phyloP scores from a whole-genome alignment of 2,888 invertebrate genomes.

The Platycheirus albimanus region DNA sequence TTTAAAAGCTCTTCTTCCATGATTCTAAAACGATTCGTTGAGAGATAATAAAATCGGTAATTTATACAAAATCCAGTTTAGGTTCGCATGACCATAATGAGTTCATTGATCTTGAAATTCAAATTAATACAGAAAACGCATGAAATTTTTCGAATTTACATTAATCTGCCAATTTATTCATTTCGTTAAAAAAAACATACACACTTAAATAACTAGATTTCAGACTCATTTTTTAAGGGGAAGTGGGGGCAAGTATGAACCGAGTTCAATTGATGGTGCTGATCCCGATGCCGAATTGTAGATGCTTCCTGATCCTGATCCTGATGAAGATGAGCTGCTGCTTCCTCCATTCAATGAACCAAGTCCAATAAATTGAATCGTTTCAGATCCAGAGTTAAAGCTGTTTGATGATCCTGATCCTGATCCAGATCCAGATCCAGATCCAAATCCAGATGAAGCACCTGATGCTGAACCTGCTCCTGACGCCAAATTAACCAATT shows the following conservation, averaged over 20 bases:
- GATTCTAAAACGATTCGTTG: too few relatives aligned
- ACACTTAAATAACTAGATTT: background rate
- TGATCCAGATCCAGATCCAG: background rate
- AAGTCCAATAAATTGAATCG: background rate
- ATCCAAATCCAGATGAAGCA: background rate
- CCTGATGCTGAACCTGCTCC: background rate
- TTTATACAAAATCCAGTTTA: too few relatives aligned
- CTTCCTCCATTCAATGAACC: background rate
- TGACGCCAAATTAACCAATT: background rate
- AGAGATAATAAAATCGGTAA: too few relatives aligned
- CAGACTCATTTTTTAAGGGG: background rate
- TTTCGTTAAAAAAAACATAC: background rate
- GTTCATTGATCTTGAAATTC: background rate
- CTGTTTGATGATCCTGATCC: background rate
- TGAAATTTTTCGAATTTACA: background rate
- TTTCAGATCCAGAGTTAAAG: background rate
- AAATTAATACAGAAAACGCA: background rate
- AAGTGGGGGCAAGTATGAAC: background rate
- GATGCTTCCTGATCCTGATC: too few relatives aligned
- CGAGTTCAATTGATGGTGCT: too few relatives aligned
- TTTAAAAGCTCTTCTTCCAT: too few relatives aligned
- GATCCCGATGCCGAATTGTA: too few relatives aligned
- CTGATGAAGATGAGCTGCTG: background rate
- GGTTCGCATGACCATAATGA: background rate
- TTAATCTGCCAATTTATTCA: background rate